These are phyloP conservation scores for Enteromius argenteus DNA, from an alignment of 2,797 vertebrate genomes.

Conservation along the genomic window DNA sequence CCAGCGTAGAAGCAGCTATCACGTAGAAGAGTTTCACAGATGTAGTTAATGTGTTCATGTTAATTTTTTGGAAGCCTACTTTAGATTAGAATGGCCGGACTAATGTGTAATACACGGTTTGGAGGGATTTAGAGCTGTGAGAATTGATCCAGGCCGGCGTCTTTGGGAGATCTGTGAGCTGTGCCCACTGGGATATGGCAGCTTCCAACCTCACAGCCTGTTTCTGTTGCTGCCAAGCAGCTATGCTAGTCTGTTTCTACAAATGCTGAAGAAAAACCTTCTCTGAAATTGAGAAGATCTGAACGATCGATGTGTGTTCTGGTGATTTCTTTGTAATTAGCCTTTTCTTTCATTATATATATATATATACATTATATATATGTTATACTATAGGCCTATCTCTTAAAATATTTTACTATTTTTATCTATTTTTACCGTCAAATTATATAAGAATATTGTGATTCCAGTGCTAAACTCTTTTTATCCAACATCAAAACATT, in stretches of 20 bases:
- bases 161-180: slow-evolving; percentile 45
- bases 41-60: slow-evolving; percentile 14
- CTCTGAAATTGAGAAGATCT: slow-evolving; percentile 12
- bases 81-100: slow-evolving; percentile 9
- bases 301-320: neutral
- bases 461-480: neutral
- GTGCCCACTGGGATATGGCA: slow-evolving; percentile 48
- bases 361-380: neutral
- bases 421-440: neutral
- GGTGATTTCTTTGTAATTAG: neutral
- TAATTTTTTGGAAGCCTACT: neutral
- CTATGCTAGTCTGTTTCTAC: slow-evolving; percentile 35
- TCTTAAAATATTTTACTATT: neutral
- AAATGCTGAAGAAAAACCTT: slow-evolving; percentile 28
- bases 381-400: neutral
- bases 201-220: slow-evolving; percentile 46
- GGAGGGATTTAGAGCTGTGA: slow-evolving; percentile 30
- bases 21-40: slow-evolving; percentile 11
- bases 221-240: slow-evolving; percentile 49
- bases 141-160: slow-evolving; percentile 38
- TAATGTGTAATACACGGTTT: slow-evolving; percentile 8
- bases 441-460: neutral
- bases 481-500: neutral
- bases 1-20: slow-evolving; percentile 24
- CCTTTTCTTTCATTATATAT: neutral